Conservation (phyloP, 2,797 vertebrate species). For the Lemur catta region DNA sequence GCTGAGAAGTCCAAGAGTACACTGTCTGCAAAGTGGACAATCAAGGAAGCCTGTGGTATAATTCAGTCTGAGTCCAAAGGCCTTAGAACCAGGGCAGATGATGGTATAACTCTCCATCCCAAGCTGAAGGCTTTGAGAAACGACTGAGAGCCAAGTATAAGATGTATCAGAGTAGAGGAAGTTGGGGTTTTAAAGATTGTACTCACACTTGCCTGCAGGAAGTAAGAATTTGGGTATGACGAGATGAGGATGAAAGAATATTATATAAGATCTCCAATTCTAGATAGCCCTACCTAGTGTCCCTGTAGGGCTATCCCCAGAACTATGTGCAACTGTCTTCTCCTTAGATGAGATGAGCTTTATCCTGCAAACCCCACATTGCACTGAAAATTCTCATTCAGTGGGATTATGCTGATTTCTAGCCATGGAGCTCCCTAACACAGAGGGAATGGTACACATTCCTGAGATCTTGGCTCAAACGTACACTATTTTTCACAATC, state of each 20-base stretch:
- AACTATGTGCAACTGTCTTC: neutral
- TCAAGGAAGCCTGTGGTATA: neutral
- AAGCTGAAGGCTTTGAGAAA: neutral
- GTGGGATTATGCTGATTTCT: neutral
- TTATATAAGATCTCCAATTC: neutral
- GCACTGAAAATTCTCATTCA: neutral
- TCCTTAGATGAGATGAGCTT: neutral
- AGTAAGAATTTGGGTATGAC: neutral
- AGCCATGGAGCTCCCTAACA: neutral
- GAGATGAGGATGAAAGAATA: neutral
- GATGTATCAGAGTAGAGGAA: neutral
- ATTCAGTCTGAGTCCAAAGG: neutral
- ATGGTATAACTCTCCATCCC: neutral
- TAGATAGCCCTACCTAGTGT: neutral
- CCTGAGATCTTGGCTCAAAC: neutral
- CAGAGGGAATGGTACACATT: neutral
- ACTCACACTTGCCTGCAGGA: neutral
- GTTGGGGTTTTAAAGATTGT: neutral
- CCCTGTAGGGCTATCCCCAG: neutral
- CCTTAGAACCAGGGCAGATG: neutral
- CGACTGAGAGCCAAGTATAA: neutral
- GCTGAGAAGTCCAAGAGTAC: neutral
- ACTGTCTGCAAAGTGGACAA: neutral
- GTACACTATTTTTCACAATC: neutral
- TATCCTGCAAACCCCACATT: neutral